Evolutionary conservation across 2,797 vertebrate genomes (phyloP), one percentile per base, ranked within the genome.

Genomic region (Lophius americanus): DNA sequence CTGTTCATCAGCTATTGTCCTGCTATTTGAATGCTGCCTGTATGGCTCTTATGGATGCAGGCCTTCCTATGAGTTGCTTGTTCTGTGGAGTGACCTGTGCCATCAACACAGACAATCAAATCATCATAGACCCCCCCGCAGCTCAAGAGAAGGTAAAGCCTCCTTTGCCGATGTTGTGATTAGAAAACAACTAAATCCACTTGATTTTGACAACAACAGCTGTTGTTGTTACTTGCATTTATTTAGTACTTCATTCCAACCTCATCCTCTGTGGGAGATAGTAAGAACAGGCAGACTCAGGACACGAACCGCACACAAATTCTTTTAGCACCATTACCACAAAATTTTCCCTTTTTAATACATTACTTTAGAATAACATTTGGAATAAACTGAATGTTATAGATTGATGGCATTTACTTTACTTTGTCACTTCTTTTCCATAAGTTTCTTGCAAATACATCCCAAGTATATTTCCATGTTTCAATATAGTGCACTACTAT

Each of bases 21-120:
- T 96, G 96, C 84, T 95, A 90, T 65, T 78, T 98, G 75, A 98
- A 98, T 0, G 94, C 95, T 0, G 90, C 96, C 68, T 98, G 97
- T 69, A 94, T 97, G 94, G 95, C 93, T 0, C 79, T 98, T 10
- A 95, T 98, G 93, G 96, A 98, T 0, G 94, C 96, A 0, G 96
- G 96, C 3, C 86, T 98, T 71, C 95, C 96, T 0, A 95, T 98
- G 92, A 76, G 81, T 5, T 79, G 92, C 32, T 92, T 98, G 39
- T 98, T 98, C 88, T 98, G 96, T 0, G 95, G 96, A 0, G 89
- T 98, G 59, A 95, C 96, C 4, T 98, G 97, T 5, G 94, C 94
- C 63, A 93, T 98, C 47, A 80, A 89, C 54, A 5, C 87, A 0
- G 91, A 95, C 0, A 94, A 94, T 0, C 71, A 79, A 37, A 92